A percentile compares a stretch with the other conserved stretches of the same genome.
These are phyloP conservation scores for Atta colombica DNA, from an alignment of 1,140 invertebrate species.

Conservation along the genomic window DNA sequence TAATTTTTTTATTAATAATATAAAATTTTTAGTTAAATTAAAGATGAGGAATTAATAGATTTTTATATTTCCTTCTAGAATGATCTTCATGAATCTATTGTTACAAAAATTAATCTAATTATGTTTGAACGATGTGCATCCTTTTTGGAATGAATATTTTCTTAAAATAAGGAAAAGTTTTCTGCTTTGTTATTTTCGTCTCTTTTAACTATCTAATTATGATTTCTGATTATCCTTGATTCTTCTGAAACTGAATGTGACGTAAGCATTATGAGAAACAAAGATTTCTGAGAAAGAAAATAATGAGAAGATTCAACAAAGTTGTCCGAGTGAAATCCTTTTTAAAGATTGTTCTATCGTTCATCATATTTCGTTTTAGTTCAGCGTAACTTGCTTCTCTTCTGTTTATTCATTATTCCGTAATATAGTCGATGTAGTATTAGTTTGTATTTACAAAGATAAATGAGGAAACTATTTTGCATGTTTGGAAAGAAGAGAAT, in stretches of 20 bases:
- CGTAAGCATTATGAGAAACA: conserved; percentile 16
- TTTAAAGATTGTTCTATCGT: conserved; percentile 44
- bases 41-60: neutral
- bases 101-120: neutral
- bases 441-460: conserved; percentile 23
- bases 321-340: conserved; percentile 22
- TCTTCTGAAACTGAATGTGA: conserved; percentile 19
- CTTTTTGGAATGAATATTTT: neutral
- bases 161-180: neutral
- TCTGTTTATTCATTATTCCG: conserved; percentile 23
- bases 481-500: neutral
- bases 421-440: conserved; percentile 20
- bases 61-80: neutral
- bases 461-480: neutral
- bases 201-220: conserved; percentile 18
- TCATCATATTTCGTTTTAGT: conserved; percentile 44
- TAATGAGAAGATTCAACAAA: conserved; percentile 30
- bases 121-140: neutral
- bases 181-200: neutral
- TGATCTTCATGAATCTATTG: neutral
- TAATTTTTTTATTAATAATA: conserved; percentile 20
- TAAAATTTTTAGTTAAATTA: conserved; percentile 9
- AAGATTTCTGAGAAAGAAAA: conserved; percentile 26
- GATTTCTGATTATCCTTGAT: neutral
- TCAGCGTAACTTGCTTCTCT: neutral